Base-by-base conservation (phyloP, 2,888 invertebrate genomes). In the Eupithecia subumbrata region DNA sequence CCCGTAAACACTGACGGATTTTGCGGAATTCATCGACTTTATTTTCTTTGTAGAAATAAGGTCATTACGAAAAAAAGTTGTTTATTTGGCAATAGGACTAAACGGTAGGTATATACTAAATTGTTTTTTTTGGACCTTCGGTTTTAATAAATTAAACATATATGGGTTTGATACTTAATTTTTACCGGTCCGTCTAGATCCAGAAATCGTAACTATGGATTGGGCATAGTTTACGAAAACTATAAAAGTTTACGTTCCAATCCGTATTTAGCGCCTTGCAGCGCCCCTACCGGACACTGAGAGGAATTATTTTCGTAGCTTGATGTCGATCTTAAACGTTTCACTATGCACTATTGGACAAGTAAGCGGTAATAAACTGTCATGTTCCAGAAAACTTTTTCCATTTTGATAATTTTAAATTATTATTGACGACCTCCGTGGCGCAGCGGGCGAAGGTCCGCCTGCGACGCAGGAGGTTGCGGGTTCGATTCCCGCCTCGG, bases 1-100 rank as follows among this genome's bases (percentile, higher is more conserved):
- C 66, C 37, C 40, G 66, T 37, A 67, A 67, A 67, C 37, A 11
- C 66, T 67, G 66, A 40, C n/a, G 66, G 66, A 67, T 67, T 60
- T 67, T 40, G 30, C 66, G 66, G 22, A 67, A 37, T 11, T 67
- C 40, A 9, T 16, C 25, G 56, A 37, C 37, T 60, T 60, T 40
- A 25, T 67, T 67, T 34, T 67, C n/a, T 40, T 18, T 64, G 64
- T 18, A 37, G n/a, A 18, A 40, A 66, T 56, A 56, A 22, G 18
- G 22, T 12, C 14, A 60, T 14, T 25, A 14, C 25, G 12, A 25
- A 5, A 60, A 25, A 60, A 12, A 12, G 25, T 14, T 48, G 2
- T 48, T n/a, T 60, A 25, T 60, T 22, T 12, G 56, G 52, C 22
- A 22, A 22, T 56, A 22, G 11, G 22, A 56, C n/a, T 56, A 22